A percentile compares a stretch with the other conserved stretches of the same genome.
Evolutionary conservation across 2,113 vertebrate genomes (phyloP).

Genomic region (Epinephelus lanceolatus): DNA sequence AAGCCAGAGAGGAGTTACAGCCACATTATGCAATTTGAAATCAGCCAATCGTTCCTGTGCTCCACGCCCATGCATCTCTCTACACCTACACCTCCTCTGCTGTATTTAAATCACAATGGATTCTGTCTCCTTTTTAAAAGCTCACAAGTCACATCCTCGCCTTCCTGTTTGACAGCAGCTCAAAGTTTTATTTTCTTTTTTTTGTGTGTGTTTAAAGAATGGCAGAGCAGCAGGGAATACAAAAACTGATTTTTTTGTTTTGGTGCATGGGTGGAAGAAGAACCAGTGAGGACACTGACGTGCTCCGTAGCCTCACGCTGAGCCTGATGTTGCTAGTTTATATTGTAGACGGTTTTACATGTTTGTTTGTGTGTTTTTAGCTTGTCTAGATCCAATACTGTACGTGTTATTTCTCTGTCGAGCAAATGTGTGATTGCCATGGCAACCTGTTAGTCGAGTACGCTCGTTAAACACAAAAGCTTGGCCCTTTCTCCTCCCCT

Average conservation of each 20-base stretch:
- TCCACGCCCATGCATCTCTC: conserved; percentile 57
- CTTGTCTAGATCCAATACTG: conserved; percentile 32
- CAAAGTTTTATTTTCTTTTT: background rate
- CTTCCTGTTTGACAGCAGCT: conserved; percentile 40
- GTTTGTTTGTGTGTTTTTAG: conserved; percentile 42
- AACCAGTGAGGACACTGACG: conserved; percentile 47
- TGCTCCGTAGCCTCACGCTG: conserved; percentile 38
- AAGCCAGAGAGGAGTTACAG: conserved; percentile 84
- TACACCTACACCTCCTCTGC: conserved; percentile 21
- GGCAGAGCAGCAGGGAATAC: conserved; percentile 15
- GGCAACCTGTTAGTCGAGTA: conserved; percentile 2
- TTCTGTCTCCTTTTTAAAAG: conserved; percentile 20
- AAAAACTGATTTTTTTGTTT: conserved; percentile 24
- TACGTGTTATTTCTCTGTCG: conserved; percentile 32
- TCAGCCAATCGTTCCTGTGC: conserved; percentile 89
- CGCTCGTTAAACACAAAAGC: conserved; percentile 11
- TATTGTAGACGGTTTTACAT: conserved; percentile 45
- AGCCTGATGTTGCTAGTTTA: conserved; percentile 56
- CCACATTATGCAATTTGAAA: conserved; percentile 94
- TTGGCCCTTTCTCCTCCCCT: background rate
- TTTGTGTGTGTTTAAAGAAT: background rate
- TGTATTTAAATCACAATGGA: conserved; percentile 37
- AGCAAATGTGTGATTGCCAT: conserved; percentile 22
- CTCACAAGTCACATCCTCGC: conserved; percentile 6
- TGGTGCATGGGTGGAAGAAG: conserved; percentile 28